Conservation (phyloP, 2,113 vertebrate species). For the Sisor rabdophorus region DNA sequence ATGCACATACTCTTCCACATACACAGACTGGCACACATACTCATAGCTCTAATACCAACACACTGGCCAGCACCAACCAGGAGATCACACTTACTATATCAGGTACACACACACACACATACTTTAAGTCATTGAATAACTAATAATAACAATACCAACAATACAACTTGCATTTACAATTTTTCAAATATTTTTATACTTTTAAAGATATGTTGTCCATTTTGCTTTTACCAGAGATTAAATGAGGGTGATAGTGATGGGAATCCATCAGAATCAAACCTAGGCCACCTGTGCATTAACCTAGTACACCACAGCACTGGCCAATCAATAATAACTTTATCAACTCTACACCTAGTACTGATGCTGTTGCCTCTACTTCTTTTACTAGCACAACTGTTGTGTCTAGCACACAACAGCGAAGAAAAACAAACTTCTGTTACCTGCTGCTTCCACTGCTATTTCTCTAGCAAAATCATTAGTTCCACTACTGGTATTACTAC, state of each 20-base stretch:
- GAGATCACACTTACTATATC: conserved; percentile 98
- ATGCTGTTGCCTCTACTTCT: neutral
- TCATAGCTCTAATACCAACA: conserved; percentile 58
- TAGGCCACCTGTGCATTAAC: too few relatives aligned
- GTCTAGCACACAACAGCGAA: too few relatives aligned
- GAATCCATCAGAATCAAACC: too few relatives aligned
- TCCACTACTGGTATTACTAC: neutral
- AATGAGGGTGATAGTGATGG: too few relatives aligned
- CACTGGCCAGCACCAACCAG: conserved; percentile 76
- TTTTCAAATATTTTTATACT: too few relatives aligned
- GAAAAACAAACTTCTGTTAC: neutral
- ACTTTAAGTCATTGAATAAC: neutral
- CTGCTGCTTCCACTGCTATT: neutral
- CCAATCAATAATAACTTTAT: neutral
- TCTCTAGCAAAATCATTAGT: neutral
- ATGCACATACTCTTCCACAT: conserved; percentile 63
- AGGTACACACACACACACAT: conserved; percentile 62
- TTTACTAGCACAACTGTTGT: neutral
- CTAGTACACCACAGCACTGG: too few relatives aligned
- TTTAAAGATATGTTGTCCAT: too few relatives aligned
- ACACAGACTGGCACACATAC: conserved; percentile 57
- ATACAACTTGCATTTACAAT: too few relatives aligned
- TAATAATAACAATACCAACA: neutral
- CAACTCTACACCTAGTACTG: neutral
- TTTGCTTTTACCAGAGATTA: too few relatives aligned